Evolutionary conservation across 1,140 invertebrate genomes (phyloP), one percentile per base, ranked within the genome.

Genomic region (Drosophila setifemur): DNA sequence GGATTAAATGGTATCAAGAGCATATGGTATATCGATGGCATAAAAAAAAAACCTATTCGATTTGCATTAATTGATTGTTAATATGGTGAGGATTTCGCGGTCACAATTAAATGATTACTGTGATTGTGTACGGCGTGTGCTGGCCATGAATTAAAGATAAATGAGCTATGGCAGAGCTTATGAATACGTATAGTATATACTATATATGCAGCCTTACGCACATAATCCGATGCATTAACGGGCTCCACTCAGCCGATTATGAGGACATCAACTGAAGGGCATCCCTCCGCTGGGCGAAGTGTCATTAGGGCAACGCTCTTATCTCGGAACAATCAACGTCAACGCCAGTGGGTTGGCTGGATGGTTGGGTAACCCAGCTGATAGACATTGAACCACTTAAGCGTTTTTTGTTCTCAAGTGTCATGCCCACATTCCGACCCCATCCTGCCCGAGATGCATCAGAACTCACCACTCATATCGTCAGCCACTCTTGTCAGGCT

Each of bases 21-120:
- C 77, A 83, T 43, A 71, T 82, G 78, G 29, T 40, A 48, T 16
- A 12, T 23, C 44, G 8, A 5, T 7, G 25, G 4, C 19, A 45
- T 55, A 40, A 18, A 57, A 61, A 60, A 75, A 78, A 78, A 44
- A 50, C 35, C 70, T 42, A 50, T 72, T 58, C 40, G 68, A 64
- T 73, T 70, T 61, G 57, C 61, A 83, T 77, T 83, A 85, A 82
- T 82, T 82, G 78, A 82, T 78, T 78, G 73, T 82, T 83, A 82
- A 82, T 78, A 64, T 42, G 79, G 31, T 48, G 29, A 29, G 52
- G 78, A 64, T 70, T 64, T 64, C 45, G 78, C 42, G 68, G 78
- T 55, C 37, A 78, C 69, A 83, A 83, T 78, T 83, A 83, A 82
- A 82, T 82, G 73, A 82, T 82, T 78, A 78, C 70, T 83, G 64